phyloP scores from a whole-genome alignment of 1,140 invertebrate species.

The Pentalonia nigronervosa region DNA sequence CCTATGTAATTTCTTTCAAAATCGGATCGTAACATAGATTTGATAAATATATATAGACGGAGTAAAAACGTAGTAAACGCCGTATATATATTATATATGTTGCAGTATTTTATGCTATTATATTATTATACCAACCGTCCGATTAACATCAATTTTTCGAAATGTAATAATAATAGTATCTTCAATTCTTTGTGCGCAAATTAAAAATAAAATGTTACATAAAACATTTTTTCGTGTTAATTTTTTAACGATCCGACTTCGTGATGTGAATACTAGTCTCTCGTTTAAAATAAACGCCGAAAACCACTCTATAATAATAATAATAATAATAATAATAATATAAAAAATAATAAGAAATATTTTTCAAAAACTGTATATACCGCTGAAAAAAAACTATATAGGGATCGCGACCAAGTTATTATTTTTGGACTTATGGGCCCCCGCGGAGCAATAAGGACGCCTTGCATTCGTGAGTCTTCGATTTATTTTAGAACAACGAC shows the following conservation, averaged over 20 bases:
- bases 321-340: too few relatives aligned
- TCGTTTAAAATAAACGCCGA: not conserved
- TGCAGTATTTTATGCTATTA: not conserved
- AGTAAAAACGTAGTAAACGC: not conserved
- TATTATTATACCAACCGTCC: not conserved
- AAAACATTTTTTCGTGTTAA: not conserved
- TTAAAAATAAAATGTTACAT: not conserved
- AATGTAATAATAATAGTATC: not conserved
- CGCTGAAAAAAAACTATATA: not conserved
- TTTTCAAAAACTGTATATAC: not conserved
- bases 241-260: not conserved
- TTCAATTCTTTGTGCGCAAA: not conserved
- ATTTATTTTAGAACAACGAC: constrained; percentile 27
- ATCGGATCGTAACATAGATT: too few relatives aligned
- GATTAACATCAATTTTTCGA: not conserved
- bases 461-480: not conserved
- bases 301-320: not conserved
- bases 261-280: not conserved
- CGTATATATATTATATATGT: too few relatives aligned
- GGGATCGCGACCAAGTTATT: not conserved
- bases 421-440: constrained; percentile 8
- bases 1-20: too few relatives aligned
- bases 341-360: not conserved
- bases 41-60: not conserved
- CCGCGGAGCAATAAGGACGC: constrained; percentile 20